Base-by-base conservation (phyloP, 2,888 invertebrate species). In the Endotricha flammealis region DNA sequence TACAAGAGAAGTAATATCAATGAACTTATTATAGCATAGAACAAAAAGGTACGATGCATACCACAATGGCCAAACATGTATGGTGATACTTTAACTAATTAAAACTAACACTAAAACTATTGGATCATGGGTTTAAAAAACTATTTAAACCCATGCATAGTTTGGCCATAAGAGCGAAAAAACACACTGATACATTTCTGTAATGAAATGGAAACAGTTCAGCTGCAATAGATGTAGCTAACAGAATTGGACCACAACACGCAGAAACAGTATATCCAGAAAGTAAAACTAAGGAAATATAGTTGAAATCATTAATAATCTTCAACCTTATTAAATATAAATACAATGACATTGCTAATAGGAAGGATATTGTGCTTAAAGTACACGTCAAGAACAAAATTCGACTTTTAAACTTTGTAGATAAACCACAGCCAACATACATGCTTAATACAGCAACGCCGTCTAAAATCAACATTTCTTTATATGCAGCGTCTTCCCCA, bases 391-490 rank as follows among this genome's bases (percentile, higher is more conserved):
- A 27, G 1, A 70, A 41, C 6, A 66, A 42, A 2, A 51, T 36
- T 12, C 66, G 50, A 28, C 63, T 46, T 39, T 49, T 65, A 0
- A 60, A 14, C 9, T 40, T 32, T 41, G 46, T 66, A 0, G 55
- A 45, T 27, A 62, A 14, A 12, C 28, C n/a, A 23, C 55, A 47
- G 9, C 62, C 62, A 0, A 49, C 9, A 30, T 64, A 64, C 59
- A 59, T 60, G 30, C 64, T 53, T 0, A 52, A 4, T 0, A 72
- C 54, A 6, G 72, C 67, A 0, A 69, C 38, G 0, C 66, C 72
- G 29, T 72, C 70, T 29, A 72, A 42, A 25, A 68, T 57, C 9
- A 72, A 38, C 64, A 74, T 68, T 2, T 51, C 58, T 0, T 38
- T 44, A n/a, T 72, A 72, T 0, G 71, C 69, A 0, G 56, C 52